Evolutionary conservation across 2,113 vertebrate genomes (phyloP), one percentile per base, ranked within the genome.

Genomic region (Parotia lawesii): DNA sequence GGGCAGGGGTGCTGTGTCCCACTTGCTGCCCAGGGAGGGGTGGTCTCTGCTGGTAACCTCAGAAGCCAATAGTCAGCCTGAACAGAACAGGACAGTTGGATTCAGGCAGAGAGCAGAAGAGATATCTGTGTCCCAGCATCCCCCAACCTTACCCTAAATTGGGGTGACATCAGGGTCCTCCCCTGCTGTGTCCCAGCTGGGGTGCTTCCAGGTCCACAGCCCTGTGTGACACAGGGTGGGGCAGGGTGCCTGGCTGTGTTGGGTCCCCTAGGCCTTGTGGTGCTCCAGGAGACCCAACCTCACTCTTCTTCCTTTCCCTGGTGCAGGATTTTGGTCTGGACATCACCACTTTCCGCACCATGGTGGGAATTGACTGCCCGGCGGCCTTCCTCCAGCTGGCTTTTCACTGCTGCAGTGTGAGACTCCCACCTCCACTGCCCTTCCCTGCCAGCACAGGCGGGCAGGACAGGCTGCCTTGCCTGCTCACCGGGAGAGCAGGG

Each of bases 261-360:
- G 0, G 4, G 7, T 61, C 7, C 29, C 25, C 8, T 8, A 0
- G 37, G 17, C 14, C 4, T 1, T 40, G 22, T 53, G 28, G 15
- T 71, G 11, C 5, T 19, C 14, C 28, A 19, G 7, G 28, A 40
- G 4, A 61, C 29, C 20, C 5, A 23, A 0, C 8, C 44, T 91
- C 31, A 70, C n/a, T 38, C 22, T 61, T 76, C 25, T 48, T 62
- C 23, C 37, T 79, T 83, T 94, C 29, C 86, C 62, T 81, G 11
- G 29, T 38, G 5, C 87, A 99, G 99, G 98, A 99, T 96, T 99
- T 99, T 89, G 99, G 99, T 25, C 97, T 99, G 94, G 99, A 99
- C 2, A 78, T 98, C 73, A 96, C 97, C 22, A 94, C 98, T 4
- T 99, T 99, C 95, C 97, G 98, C 92, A 98, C 98, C 81, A 97